A percentile compares a stretch with the other conserved stretches of the same genome.
phyloP scores from a whole-genome alignment of 1,140 invertebrate genomes.

The Odontomachus brunneus region DNA sequence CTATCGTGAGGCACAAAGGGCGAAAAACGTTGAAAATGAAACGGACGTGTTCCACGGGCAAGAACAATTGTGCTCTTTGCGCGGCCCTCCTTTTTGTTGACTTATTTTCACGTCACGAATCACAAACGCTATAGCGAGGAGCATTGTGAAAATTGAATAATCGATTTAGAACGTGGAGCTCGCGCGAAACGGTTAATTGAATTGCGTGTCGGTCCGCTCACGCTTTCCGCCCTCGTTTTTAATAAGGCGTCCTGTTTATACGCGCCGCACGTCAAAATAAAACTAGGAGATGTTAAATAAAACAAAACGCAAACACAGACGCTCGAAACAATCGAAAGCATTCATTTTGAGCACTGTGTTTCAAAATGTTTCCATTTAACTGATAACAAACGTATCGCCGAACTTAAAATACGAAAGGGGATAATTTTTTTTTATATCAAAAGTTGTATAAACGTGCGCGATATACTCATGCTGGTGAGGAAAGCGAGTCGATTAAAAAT shows the following conservation, averaged over 20 bases:
- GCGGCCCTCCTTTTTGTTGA: no score
- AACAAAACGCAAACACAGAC: not conserved
- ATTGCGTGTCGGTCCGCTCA: not conserved
- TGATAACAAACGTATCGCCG: conserved; percentile 1
- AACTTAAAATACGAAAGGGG: not conserved
- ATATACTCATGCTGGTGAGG: conserved; percentile 46
- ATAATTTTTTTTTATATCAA: conserved; percentile 6
- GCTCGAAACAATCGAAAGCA: conserved; percentile 15
- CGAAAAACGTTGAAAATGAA: conserved; percentile 3
- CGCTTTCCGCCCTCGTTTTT: not conserved
- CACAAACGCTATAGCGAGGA: not conserved
- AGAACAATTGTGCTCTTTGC: not conserved
- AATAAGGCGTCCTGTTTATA: not conserved
- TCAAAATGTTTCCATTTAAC: not conserved
- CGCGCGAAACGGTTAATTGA: not conserved
- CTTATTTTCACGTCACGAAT: not conserved
- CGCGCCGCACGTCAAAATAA: not conserved
- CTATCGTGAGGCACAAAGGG: not conserved
- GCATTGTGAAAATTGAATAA: not conserved
- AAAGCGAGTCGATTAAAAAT: conserved; percentile 57
- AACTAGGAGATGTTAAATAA: conserved; percentile 4
- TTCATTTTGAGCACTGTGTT: conserved; percentile 3
- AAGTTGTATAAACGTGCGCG: conserved; percentile 27
- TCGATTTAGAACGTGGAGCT: not conserved
- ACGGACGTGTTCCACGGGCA: not conserved